Base-by-base conservation (phyloP, 2,888 invertebrate genomes). In the Lottia scabra region DNA sequence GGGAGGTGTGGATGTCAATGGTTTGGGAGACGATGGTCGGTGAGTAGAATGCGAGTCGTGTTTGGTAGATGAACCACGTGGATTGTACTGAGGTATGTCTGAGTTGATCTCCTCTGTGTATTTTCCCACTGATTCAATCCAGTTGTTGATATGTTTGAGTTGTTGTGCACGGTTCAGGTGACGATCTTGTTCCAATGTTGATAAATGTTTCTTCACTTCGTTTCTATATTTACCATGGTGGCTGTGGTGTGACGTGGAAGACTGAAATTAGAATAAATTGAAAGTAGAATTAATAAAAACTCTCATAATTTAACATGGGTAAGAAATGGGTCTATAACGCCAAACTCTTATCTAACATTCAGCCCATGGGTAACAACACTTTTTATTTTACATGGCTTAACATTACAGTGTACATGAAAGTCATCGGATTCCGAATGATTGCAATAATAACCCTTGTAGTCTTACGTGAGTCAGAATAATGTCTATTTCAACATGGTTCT, bases 1-100 rank as follows among this genome's bases (percentile, higher is more conserved):
- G 0, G 86, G 86, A 27, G 85, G 86, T 5, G 79, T 84, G 12
- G 83, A 81, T 0, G 82, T 83, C 10, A 86, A 79, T 12, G 83
- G 82, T 70, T 84, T 86, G 16, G 85, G 85, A 43, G 84, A 84
- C 0, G 81, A 69, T 4, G 80, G 76, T 12, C 79, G 68, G 13
- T 62, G 65, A 44, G 67, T 44, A 67, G 71, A 43, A 63, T 26
- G 63, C 62, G 66, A 12, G 72, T 77, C 10, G 64, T 65, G 45
- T 68, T 71, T 44, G 30, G 38, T n/a, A 26, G 67, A 10, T 15
- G 62, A 44, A n/a, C 23, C 3, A 19, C 68, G 12, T 68, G 45
- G 38, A 30, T 43, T 15, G 23, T 46, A 19, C 5, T 13, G 5
- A 16, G 45, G 62, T 38, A 46, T 67, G 16, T 76, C 69, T n/a